Evolutionary conservation across 2,888 invertebrate species (phyloP).

Genomic region (Synanthedon tipuliformis): DNA sequence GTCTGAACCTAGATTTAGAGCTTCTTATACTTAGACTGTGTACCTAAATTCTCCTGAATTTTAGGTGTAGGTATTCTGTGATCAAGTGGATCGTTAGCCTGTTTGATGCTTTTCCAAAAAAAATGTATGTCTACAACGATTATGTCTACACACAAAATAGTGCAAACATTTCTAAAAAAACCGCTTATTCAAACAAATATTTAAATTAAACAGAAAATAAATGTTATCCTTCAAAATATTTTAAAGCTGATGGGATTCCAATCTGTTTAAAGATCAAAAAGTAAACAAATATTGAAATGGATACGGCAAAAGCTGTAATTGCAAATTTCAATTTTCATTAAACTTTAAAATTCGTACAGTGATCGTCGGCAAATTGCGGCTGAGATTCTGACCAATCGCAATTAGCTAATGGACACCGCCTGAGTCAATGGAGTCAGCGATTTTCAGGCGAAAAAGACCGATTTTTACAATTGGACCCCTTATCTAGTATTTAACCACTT

Average conservation of each 20-base stretch:
- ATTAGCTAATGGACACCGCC: conserved; percentile 32
- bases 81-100: too few relatives aligned
- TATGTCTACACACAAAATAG: too few relatives aligned
- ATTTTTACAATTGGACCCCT: background rate
- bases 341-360: conserved; percentile 11
- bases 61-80: too few relatives aligned
- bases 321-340: conserved; percentile 1
- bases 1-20: too few relatives aligned
- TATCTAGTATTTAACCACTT: background rate
- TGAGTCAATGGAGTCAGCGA: conserved; percentile 14
- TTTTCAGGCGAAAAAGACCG: conserved; percentile 6
- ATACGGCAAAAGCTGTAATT: conserved; percentile 2
- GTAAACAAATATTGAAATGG: conserved; percentile 1
- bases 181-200: too few relatives aligned
- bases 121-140: too few relatives aligned
- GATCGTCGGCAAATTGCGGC: conserved; percentile 18
- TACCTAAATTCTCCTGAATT: too few relatives aligned
- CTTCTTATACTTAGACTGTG: too few relatives aligned
- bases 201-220: too few relatives aligned
- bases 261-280: conserved; percentile 1
- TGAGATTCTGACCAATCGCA: conserved; percentile 22
- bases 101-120: too few relatives aligned
- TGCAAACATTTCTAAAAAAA: too few relatives aligned
- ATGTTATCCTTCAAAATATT: background rate
- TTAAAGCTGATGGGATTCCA: background rate